Conservation (phyloP, 1,140 invertebrate genomes). For the Neodiprion fabricii region DNA sequence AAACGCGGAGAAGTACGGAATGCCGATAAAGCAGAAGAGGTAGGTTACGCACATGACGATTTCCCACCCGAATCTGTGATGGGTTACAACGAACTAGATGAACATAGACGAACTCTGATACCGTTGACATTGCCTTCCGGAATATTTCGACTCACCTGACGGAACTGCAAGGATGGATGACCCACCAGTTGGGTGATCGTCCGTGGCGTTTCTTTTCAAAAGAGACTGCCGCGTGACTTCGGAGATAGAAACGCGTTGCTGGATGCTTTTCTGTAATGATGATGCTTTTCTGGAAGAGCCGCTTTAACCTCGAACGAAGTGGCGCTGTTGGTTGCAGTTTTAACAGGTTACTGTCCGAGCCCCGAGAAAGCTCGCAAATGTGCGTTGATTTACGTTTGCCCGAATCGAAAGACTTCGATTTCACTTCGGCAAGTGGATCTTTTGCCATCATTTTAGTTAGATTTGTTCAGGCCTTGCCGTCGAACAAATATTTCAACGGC, state of each 20-base stretch:
- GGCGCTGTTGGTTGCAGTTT: slow-evolving; percentile 44
- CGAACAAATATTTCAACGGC: background rate
- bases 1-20: slow-evolving; percentile 41
- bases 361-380: slow-evolving; percentile 38
- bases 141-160: slow-evolving; percentile 32
- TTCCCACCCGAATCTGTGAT: slow-evolving; percentile 45
- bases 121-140: too few species aligned
- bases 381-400: slow-evolving; percentile 25
- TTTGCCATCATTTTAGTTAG: background rate
- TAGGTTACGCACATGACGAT: slow-evolving; percentile 40
- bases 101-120: background rate
- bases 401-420: background rate
- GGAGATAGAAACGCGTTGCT: slow-evolving; percentile 35
- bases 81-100: background rate
- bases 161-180: slow-evolving; percentile 47
- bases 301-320: slow-evolving; percentile 32
- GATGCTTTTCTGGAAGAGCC: slow-evolving; percentile 44
- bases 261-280: slow-evolving; percentile 40
- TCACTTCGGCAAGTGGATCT: background rate
- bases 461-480: background rate
- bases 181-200: slow-evolving; percentile 43
- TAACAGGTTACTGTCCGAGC: slow-evolving; percentile 42
- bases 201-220: slow-evolving; percentile 46
- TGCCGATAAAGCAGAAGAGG: slow-evolving; percentile 40
- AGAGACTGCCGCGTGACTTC: slow-evolving; percentile 42